Evolutionary conservation across 1,140 invertebrate species (phyloP).

Genomic region (Chionoecetes opilio): DNA sequence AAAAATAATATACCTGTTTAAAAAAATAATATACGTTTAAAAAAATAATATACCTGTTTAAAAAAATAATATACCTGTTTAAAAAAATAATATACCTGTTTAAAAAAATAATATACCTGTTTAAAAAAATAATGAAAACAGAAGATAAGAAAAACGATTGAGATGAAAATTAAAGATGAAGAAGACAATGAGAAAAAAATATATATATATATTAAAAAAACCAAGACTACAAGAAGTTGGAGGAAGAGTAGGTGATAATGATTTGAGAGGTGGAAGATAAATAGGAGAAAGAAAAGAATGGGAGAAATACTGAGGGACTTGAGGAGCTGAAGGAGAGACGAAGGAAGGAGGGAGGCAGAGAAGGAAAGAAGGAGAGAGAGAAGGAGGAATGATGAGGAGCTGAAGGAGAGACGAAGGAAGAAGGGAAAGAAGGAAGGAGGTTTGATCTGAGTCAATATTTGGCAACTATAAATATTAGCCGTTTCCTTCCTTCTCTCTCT

Average conservation of each 20-base stretch:
- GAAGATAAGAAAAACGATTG: no score
- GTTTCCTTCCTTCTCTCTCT: constrained; percentile 15
- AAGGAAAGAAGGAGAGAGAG: neutral
- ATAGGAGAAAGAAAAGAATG: neutral
- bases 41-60: no score
- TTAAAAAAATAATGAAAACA: neutral
- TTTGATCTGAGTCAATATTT: constrained; percentile 22
- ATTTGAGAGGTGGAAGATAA: neutral
- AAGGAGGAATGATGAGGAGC: neutral
- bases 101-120: no score
- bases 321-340: neutral
- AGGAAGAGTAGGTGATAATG: neutral
- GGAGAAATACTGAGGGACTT: neutral
- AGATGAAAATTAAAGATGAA: neutral
- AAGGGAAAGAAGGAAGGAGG: neutral
- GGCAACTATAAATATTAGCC: constrained; percentile 19
- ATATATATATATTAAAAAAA: no score
- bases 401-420: no score
- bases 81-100: no score
- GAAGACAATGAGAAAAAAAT: neutral
- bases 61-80: no score
- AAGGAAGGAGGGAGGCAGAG: neutral
- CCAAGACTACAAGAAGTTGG: neutral
- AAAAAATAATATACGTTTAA: no score
- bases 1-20: no score